Base-by-base conservation (phyloP, 2,113 vertebrate genomes). In the Aphyosemion australe region DNA sequence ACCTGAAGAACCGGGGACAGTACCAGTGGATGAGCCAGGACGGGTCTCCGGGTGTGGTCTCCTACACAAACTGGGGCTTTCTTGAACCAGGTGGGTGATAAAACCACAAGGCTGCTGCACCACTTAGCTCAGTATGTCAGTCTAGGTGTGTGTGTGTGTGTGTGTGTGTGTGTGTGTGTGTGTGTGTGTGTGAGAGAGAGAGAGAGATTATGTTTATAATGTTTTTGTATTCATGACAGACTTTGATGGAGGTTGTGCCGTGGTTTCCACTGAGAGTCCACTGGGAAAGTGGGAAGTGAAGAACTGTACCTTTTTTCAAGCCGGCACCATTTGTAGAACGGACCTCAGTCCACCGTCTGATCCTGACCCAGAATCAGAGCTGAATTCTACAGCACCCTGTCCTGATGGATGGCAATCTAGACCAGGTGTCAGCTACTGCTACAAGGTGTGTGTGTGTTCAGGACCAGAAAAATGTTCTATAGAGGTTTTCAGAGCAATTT, bases 221-320 rank as follows among this genome's bases (percentile, higher is more conserved):
- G 15, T 26, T 53, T 53, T 16, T 12, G 2, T 2, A n/a, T 2
- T 13, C 14, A 21, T 46, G 31, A 14, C 0, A 46, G 18, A 2
- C 18, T n/a, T 37, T 37, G 67, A 69, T 2, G 94, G 95, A 20
- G 93, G 94, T 21, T 98, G 96, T 63, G 96, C 89, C 37, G 93
- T 88, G 53, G 93, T 98, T 90, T 86, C 94, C 48, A 92, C 92
- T 8, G 87, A 83, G 42, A 90, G 76, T 61, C 91, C 90, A 31
- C 72, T 97, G 74, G 97, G 97, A 69, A 94, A 85, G 61, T 99
- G 97, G 97, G 91, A 92, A 63, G 93, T 93, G 57, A 95, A 94
- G 82, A 92, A 96, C 81, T 99, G 97, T 65, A 93, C 80, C 61
- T 47, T 60, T 8, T 95, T 96, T 84, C 95, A 91, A 88, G 97